A percentile compares a stretch with the other conserved stretches of the same genome.
These are phyloP conservation scores for Arothron firmamentum DNA, from an alignment of 2,113 vertebrate genomes.

Conservation along the genomic window DNA sequence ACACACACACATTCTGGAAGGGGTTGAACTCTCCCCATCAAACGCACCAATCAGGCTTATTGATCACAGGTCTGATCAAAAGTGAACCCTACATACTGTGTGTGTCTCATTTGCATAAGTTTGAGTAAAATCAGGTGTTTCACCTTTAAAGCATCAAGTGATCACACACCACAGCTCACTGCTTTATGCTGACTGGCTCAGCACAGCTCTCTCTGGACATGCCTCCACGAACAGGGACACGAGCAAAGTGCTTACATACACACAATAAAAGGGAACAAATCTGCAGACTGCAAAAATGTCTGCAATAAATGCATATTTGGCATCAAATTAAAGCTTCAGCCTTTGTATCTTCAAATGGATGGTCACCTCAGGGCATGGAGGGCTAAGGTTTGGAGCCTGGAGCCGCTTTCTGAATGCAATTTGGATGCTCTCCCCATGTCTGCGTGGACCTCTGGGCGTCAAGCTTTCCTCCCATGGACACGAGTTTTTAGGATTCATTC, in stretches of 20 bases:
- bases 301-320: slow-evolving; percentile 8
- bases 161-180: slow-evolving; percentile 64
- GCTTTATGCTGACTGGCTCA: slow-evolving; percentile 62
- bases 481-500: slow-evolving; percentile 46
- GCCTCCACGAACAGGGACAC: slow-evolving; percentile 52
- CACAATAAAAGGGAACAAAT: slow-evolving; percentile 40
- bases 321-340: slow-evolving; percentile 3
- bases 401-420: slow-evolving; percentile 57
- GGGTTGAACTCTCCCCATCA: slow-evolving; percentile 79
- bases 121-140: slow-evolving; percentile 52
- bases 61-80: slow-evolving; percentile 49
- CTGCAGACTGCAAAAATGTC: slow-evolving; percentile 20
- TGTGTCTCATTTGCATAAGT: slow-evolving; percentile 30
- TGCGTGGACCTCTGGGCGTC: slow-evolving; percentile 49
- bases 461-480: slow-evolving; percentile 57
- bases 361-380: slow-evolving; percentile 61
- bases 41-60: slow-evolving; percentile 63
- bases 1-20: slow-evolving; percentile 42
- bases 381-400: slow-evolving; percentile 40
- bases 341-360: slow-evolving; percentile 4
- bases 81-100: slow-evolving; percentile 14
- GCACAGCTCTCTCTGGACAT: slow-evolving; percentile 48
- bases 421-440: slow-evolving; percentile 63
- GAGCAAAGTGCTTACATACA: slow-evolving; percentile 58
- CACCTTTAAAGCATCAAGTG: slow-evolving; percentile 69